These are phyloP conservation scores for Buphagus erythrorhynchus DNA, from an alignment of 2,797 vertebrate species.

Conservation along the genomic window DNA sequence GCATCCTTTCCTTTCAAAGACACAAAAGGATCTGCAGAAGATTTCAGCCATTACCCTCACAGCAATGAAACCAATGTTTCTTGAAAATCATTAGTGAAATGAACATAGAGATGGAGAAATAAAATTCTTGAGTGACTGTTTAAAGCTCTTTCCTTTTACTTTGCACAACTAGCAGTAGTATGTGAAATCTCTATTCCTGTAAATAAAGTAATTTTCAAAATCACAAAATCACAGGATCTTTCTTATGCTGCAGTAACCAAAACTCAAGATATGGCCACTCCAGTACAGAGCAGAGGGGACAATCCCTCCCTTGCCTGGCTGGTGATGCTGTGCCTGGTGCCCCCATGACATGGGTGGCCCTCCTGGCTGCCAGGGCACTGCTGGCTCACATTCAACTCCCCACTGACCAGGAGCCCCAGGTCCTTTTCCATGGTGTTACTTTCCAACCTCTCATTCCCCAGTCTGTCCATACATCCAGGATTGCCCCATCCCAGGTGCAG, in stretches of 20 bases:
- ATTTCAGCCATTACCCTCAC: background rate
- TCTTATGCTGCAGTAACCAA: background rate
- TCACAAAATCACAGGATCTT: background rate
- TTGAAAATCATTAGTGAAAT: background rate
- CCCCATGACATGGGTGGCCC: rapidly evolving
- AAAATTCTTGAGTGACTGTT: background rate
- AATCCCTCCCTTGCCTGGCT: rapidly evolving
- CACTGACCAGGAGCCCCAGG: rapidly evolving
- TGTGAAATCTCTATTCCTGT: background rate
- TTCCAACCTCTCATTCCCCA: background rate
- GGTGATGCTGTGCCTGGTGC: background rate
- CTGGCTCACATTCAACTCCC: background rate
- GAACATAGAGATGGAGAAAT: background rate
- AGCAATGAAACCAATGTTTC: background rate
- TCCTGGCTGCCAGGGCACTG: background rate
- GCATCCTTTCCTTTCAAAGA: background rate
- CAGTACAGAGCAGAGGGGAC: background rate
- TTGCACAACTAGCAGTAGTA: background rate
- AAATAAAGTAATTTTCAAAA: background rate
- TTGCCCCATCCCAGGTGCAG: background rate
- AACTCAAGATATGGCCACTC: rapidly evolving
- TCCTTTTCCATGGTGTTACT: background rate
- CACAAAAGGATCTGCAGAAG: background rate
- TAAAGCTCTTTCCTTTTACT: background rate
- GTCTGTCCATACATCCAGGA: background rate